phyloP scores from a whole-genome alignment of 1,140 invertebrate species.

The Heliothis subflexa region DNA sequence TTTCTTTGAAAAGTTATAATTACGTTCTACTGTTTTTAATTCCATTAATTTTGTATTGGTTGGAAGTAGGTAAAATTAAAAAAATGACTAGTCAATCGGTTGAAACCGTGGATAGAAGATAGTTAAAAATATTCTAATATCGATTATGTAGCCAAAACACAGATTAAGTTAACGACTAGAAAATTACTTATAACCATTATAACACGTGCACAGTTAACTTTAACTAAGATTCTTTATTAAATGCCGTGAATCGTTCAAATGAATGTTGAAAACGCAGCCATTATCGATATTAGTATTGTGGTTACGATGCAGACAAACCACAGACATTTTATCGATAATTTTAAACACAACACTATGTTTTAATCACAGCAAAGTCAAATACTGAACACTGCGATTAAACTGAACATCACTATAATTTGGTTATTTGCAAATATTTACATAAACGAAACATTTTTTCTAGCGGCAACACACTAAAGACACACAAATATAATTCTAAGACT shows the following conservation, averaged over 20 bases:
- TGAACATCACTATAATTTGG: background rate
- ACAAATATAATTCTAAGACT: background rate
- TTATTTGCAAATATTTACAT: conserved; percentile 34
- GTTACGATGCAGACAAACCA: background rate
- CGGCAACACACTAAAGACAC: conserved; percentile 33
- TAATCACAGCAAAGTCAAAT: conserved; percentile 27
- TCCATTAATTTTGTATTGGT: too few species aligned
- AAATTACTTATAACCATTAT: background rate
- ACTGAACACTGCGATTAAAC: conserved; percentile 37
- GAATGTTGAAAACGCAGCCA: background rate
- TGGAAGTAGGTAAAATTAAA: too few species aligned
- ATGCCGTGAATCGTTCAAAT: background rate
- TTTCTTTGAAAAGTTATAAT: too few species aligned
- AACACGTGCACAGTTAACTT: too few species aligned
- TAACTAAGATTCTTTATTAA: background rate
- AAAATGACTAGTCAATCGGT: too few species aligned
- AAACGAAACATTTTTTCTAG: conserved; percentile 31
- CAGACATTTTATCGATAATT: background rate
- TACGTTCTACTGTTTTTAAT: too few species aligned
- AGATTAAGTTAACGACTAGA: too few species aligned
- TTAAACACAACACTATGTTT: background rate
- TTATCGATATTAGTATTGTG: background rate
- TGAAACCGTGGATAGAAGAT: too few species aligned
- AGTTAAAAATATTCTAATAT: too few species aligned
- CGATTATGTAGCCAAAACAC: too few species aligned